Evolutionary conservation across 2,797 vertebrate species (phyloP).

Genomic region (Gymnothorax javanicus): DNA sequence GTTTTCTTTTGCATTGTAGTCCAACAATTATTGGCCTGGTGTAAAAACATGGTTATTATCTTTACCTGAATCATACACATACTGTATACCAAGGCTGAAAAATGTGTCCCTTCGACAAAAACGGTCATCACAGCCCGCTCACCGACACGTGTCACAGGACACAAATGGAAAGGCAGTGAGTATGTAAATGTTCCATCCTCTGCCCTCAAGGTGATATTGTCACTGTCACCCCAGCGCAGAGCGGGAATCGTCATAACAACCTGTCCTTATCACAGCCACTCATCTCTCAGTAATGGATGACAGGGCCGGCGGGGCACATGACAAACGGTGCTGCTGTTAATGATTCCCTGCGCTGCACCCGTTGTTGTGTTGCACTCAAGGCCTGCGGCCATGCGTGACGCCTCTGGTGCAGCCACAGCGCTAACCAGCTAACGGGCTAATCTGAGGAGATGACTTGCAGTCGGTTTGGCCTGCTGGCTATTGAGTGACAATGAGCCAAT

Average conservation of each 20-base stretch:
- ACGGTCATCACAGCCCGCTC: not conserved
- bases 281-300: not conserved
- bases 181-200: not conserved
- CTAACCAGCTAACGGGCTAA: not conserved
- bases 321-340: not conserved
- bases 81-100: not conserved
- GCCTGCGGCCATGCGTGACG: not conserved
- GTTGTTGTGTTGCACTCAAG: conserved; percentile 16
- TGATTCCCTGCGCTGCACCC: not conserved
- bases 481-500: conserved; percentile 1
- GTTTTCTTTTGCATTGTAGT: not conserved
- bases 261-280: not conserved
- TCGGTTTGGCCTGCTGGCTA: not conserved
- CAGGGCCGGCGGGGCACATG: not conserved
- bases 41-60: not conserved
- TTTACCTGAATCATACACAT: not conserved
- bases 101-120: not conserved
- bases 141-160: not conserved
- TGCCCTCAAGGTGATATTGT: not conserved
- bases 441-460: not conserved
- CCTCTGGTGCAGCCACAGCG: not conserved
- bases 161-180: not conserved
- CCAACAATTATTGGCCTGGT: not conserved
- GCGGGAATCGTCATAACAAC: not conserved
- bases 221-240: not conserved